A percentile compares a stretch with the other conserved stretches of the same genome.
These are phyloP conservation scores for Oreochromis mossambicus DNA, from an alignment of 2,797 vertebrate genomes.

Conservation along the genomic window DNA sequence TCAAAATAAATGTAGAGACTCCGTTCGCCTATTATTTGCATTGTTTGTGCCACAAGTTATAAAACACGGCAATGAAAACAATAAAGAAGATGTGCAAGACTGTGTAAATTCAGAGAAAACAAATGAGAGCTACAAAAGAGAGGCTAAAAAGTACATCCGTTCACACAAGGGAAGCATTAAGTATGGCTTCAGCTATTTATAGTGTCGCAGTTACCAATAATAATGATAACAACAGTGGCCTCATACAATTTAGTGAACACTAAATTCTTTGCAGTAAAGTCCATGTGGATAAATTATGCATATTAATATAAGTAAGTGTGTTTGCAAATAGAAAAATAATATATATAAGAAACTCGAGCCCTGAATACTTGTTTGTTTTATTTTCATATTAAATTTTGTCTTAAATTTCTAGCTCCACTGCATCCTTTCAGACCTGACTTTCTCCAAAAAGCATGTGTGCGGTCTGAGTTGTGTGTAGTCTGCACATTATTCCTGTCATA, in stretches of 20 bases:
- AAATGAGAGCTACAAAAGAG: not conserved
- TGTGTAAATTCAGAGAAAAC: not conserved
- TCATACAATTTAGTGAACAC: not conserved
- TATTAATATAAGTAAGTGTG: not conserved
- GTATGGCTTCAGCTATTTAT: not conserved
- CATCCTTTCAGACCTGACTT: not conserved
- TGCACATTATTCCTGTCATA: not conserved
- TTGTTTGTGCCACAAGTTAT: not conserved
- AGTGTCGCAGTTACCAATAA: not conserved
- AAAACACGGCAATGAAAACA: not conserved
- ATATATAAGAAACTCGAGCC: not conserved
- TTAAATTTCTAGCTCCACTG: not conserved
- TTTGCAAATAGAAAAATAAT: not conserved
- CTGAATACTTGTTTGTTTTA: not conserved
- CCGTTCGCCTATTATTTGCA: not conserved
- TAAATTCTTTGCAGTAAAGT: not conserved
- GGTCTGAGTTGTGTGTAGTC: not conserved
- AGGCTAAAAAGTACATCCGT: not conserved
- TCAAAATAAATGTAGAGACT: not conserved
- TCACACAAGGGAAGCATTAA: not conserved
- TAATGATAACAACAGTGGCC: not conserved
- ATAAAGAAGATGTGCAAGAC: not conserved
- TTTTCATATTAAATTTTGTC: not conserved
- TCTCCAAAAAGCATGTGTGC: accelerated
- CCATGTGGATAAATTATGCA: not conserved